phyloP scores from a whole-genome alignment of 2,888 invertebrate genomes.

The Platypus cylindrus region DNA sequence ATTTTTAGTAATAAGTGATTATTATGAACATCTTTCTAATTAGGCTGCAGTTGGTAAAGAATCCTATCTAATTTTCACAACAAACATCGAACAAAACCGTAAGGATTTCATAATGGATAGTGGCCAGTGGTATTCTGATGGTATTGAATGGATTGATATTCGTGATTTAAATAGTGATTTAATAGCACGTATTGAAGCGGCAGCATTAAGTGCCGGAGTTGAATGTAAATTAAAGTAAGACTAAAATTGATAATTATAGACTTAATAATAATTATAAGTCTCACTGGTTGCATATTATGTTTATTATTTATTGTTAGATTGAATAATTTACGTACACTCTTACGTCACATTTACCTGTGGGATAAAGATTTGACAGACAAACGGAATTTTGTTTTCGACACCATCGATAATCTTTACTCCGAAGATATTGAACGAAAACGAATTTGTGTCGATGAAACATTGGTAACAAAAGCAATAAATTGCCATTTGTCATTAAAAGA shows the following conservation, averaged over 20 bases:
- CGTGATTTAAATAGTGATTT: constrained; percentile 26
- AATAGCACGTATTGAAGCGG: constrained; percentile 20
- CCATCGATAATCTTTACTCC: constrained; percentile 12
- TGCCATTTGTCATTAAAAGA: constrained; percentile 42
- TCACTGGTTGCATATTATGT: too few species aligned
- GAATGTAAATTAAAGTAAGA: constrained; percentile 18
- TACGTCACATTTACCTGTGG: constrained; percentile 8
- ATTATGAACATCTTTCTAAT: constrained; percentile 1
- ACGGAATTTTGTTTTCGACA: constrained; percentile 4
- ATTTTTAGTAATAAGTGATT: background rate
- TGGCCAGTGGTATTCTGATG: constrained; percentile 35
- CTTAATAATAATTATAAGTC: constrained; percentile 1
- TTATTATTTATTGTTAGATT: constrained; percentile 1
- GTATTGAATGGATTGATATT: constrained; percentile 28
- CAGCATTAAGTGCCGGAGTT: constrained; percentile 18
- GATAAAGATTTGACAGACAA: constrained; percentile 6
- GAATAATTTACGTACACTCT: constrained; percentile 5
- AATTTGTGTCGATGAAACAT: constrained; percentile 21
- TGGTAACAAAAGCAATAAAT: constrained; percentile 39
- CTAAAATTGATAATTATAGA: constrained; percentile 1
- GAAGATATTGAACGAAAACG: constrained; percentile 14
- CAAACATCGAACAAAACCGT: constrained; percentile 5
- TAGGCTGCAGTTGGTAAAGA: constrained; percentile 19
- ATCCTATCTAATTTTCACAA: constrained; percentile 8
- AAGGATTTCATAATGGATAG: constrained; percentile 21